Conservation (phyloP, 2,797 vertebrate species). For the Brachyrhaphis roseni region DNA sequence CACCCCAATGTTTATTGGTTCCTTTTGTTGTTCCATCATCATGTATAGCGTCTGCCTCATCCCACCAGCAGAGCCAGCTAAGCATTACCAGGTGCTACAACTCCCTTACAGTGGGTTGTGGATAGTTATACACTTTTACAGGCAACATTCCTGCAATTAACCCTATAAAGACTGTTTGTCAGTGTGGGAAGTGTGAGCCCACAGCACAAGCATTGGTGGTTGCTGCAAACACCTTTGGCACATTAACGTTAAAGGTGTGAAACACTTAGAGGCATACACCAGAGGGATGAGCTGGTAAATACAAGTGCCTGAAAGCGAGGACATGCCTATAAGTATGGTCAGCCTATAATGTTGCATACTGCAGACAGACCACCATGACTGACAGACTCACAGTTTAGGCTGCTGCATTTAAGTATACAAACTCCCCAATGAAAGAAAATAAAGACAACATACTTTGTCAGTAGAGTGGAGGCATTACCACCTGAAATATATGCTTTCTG, state of each 20-base stretch:
- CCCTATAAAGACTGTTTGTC: slow-evolving; percentile 14
- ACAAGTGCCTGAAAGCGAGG: slow-evolving; percentile 38
- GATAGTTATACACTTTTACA: slow-evolving; percentile 42
- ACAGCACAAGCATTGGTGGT: slow-evolving; percentile 4
- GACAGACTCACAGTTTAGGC: slow-evolving; percentile 43
- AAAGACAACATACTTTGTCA: slow-evolving; percentile 14
- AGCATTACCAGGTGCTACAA: slow-evolving; percentile 56
- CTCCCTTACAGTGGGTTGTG: slow-evolving; percentile 26
- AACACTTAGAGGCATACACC: slow-evolving; percentile 21
- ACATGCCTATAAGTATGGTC: slow-evolving; percentile 31
- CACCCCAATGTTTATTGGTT: slow-evolving; percentile 25
- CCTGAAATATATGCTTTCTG: slow-evolving; percentile 26
- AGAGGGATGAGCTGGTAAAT: slow-evolving; percentile 36
- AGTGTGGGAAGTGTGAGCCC: slow-evolving; percentile 28
- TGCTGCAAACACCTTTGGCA: slow-evolving; percentile 19
- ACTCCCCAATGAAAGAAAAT: slow-evolving; percentile 34
- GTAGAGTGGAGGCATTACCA: slow-evolving; percentile 16
- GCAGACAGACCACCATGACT: slow-evolving; percentile 50
- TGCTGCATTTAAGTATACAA: slow-evolving; percentile 47
- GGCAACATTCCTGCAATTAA: slow-evolving; percentile 47
- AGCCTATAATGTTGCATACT: slow-evolving; percentile 34
- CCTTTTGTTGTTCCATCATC: slow-evolving; percentile 34
- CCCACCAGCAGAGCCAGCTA: slow-evolving; percentile 33
- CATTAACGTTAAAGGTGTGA: slow-evolving; percentile 1
- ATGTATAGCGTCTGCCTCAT: slow-evolving; percentile 37